These are phyloP conservation scores for Sphyrna mokarran DNA, from an alignment of 2,113 vertebrate genomes.

Conservation along the genomic window DNA sequence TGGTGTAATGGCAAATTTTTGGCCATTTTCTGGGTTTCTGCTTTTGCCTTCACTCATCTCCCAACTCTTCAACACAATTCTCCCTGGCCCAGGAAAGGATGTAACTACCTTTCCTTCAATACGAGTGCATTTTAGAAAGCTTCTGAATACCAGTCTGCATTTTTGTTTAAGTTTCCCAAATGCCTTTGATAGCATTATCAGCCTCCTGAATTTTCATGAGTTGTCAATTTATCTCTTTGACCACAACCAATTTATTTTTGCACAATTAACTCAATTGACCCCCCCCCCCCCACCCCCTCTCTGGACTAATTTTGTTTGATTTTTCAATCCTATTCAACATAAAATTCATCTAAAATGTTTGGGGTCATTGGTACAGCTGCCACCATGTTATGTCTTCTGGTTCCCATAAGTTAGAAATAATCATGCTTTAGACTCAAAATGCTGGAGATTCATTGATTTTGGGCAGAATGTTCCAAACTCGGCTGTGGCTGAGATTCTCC, in stretches of 20 bases:
- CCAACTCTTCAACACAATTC: no score
- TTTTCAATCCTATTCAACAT: background rate
- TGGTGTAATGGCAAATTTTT: no score
- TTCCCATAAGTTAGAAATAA: background rate
- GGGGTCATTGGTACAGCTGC: no score
- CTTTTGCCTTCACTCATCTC: no score
- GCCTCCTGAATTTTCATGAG: background rate
- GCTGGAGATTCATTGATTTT: background rate
- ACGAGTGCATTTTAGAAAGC: background rate
- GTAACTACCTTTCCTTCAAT: background rate
- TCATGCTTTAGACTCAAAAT: background rate
- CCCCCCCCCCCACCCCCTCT: no score
- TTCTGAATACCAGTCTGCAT: background rate
- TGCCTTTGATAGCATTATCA: no score
- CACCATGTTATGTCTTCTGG: background rate
- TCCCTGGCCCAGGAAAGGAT: no score
- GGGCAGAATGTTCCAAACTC: no score
- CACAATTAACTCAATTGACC: background rate
- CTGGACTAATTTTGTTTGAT: background rate
- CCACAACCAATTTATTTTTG: background rate
- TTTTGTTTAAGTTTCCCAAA: background rate
- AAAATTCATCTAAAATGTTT: background rate
- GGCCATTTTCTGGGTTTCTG: no score
- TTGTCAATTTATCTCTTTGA: background rate
- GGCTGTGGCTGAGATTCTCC: no score